These are phyloP conservation scores for Rhagoletis pomonella DNA, from an alignment of 1,140 invertebrate species.

Conservation along the genomic window DNA sequence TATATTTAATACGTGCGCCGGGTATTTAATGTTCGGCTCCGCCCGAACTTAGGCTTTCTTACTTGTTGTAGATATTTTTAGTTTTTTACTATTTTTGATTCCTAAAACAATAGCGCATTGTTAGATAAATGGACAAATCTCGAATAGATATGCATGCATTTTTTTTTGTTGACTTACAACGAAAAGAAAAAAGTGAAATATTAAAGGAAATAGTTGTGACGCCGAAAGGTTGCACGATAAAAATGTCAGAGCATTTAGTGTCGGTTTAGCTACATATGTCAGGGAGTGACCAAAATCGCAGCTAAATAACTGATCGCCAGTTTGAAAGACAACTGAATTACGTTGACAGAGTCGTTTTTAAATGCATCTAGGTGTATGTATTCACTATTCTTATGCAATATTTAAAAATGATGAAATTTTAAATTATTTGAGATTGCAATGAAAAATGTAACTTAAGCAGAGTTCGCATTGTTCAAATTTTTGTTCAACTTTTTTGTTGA, in stretches of 20 bases:
- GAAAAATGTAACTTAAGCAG: too few species aligned
- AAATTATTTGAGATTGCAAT: too few species aligned
- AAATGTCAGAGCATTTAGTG: constrained; percentile 45
- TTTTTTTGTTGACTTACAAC: too few species aligned
- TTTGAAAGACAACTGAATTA: constrained; percentile 27
- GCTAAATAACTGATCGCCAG: background rate
- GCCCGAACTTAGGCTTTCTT: too few species aligned
- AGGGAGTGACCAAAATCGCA: background rate
- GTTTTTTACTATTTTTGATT: constrained; percentile 34
- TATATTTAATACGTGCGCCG: too few species aligned
- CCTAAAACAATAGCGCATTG: constrained; percentile 34
- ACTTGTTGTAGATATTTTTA: too few species aligned
- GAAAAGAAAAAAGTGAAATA: background rate
- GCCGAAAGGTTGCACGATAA: constrained; percentile 36
- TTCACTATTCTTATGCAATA: too few species aligned
- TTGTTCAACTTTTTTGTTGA: too few species aligned
- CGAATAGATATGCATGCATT: background rate
- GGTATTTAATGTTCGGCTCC: too few species aligned
- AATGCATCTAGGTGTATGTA: too few species aligned
- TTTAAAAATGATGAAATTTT: too few species aligned
- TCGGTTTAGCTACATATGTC: background rate
- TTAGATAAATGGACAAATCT: constrained; percentile 45
- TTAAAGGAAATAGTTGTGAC: constrained; percentile 9
- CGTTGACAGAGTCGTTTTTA: background rate
- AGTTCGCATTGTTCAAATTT: too few species aligned